Evolutionary conservation across 2,888 invertebrate genomes (phyloP).

Genomic region (Horisme vitalbata): DNA sequence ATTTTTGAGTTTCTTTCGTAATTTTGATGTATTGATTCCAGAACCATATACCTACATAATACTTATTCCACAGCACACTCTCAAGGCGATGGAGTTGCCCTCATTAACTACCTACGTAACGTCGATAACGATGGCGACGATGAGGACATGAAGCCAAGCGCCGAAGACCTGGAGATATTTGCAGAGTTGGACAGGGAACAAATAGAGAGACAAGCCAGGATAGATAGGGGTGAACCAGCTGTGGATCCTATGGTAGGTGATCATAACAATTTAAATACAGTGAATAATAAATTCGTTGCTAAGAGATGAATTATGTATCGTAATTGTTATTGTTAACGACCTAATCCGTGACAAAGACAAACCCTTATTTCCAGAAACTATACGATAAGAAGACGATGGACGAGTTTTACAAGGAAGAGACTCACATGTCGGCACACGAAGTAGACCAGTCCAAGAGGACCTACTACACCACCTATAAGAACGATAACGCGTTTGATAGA

Average conservation of each 20-base stretch:
- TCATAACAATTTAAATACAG: background rate
- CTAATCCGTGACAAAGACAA: too few species aligned
- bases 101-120: slow-evolving; percentile 58
- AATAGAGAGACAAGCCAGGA: slow-evolving; percentile 63
- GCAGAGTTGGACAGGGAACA: slow-evolving; percentile 65
- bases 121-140: slow-evolving; percentile 48
- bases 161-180: slow-evolving; percentile 70
- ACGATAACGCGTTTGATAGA: slow-evolving; percentile 67
- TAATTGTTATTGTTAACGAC: too few species aligned
- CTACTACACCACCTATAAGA: slow-evolving; percentile 53
- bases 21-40: too few species aligned
- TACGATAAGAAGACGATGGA: slow-evolving; percentile 68
- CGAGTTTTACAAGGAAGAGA: slow-evolving; percentile 52
- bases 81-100: slow-evolving; percentile 54
- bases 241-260: slow-evolving; percentile 67
- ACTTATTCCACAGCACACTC: slow-evolving; percentile 37
- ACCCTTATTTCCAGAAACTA: slow-evolving; percentile 64
- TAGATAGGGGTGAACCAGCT: slow-evolving; percentile 70
- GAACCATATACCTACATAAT: too few species aligned
- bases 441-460: slow-evolving; percentile 47
- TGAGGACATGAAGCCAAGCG: slow-evolving; percentile 61
- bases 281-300: too few species aligned
- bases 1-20: too few species aligned
- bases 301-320: too few species aligned
- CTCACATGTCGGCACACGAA: slow-evolving; percentile 54